phyloP scores from a whole-genome alignment of 2,113 vertebrate genomes.

The Dromiciops gliroides region DNA sequence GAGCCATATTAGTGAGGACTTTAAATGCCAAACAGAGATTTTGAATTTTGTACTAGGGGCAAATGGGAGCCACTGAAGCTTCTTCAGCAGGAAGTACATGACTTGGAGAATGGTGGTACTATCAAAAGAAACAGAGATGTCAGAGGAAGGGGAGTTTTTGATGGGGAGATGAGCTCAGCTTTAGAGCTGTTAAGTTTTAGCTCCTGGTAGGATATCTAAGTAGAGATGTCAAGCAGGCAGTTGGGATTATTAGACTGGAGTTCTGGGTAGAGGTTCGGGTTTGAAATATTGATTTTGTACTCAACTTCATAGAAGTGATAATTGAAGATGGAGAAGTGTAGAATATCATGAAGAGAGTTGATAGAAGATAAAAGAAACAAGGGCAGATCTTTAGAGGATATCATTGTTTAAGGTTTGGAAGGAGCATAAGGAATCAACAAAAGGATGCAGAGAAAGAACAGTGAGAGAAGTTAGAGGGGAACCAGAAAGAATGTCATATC shows the following conservation, averaged over 20 bases:
- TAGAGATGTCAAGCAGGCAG: not conserved
- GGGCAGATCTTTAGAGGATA: not conserved
- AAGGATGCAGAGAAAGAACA: not conserved
- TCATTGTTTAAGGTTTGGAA: not conserved
- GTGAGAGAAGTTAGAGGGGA: not conserved
- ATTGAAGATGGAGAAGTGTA: not conserved
- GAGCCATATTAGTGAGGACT: not conserved
- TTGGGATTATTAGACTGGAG: not conserved
- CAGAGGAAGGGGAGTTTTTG: not conserved
- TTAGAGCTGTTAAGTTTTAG: not conserved
- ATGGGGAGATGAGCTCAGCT: not conserved
- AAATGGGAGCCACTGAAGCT: not conserved
- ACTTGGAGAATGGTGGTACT: no score
- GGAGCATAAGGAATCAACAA: not conserved
- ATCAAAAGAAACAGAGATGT: not conserved
- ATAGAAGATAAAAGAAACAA: not conserved
- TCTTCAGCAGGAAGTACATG: not conserved
- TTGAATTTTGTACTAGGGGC: not conserved
- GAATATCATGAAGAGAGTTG: not conserved
- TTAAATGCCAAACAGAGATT: not conserved
- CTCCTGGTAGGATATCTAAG: not conserved
- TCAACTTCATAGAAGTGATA: not conserved
- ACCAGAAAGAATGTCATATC: not conserved
- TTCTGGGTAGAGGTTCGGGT: not conserved
- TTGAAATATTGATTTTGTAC: not conserved